Base-by-base conservation (phyloP, 1,140 invertebrate species). In the Heliconius hewitsoni region DNA sequence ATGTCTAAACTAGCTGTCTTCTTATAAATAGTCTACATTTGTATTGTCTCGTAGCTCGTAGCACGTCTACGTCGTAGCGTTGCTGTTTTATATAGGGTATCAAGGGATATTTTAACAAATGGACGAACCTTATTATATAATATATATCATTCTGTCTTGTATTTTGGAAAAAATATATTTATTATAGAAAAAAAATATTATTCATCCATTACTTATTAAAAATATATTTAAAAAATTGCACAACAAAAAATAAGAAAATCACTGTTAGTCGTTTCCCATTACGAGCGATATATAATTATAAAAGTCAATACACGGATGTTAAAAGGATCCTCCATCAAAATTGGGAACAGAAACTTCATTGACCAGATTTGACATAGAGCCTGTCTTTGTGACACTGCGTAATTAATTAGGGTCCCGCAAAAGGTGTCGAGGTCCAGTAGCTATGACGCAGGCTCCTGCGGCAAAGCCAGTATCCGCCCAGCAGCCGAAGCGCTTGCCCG, bases 321-420 rank as follows among this genome's bases (percentile, higher is more conserved):
- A 39, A 72, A 72, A 39, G 8, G n/a, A 30, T 46, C 66, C 55
- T 71, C 30, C 19, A 57, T 71, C 74, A 80, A 81, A 81, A 37
- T 30, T 74, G 34, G n/a, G 39, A 77, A 79, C 55, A 78, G 78
- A 82, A 83, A 82, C 77, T 76, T 23, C 50, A 76, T 73, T 30
- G 55, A 70, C 73, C 77, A 81, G 86, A 90, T 90, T 88, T 85
- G 83, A 86, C 81, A 85, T 86, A 80, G 80, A 86, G 85, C 85
- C 83, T 82, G 86, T 90, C 84, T 84, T 79, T 83, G 86, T 89
- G 86, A 89, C 84, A 83, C 85, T 85, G 84, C 84, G 85, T 89
- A 88, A 93, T 93, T 91, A 91, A 93, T 92, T 90, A 90, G 90
- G 89, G 90, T 88, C 86, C 88, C 88, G 82, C 87, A 91, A 91